Evolutionary conservation across 2,113 vertebrate species (phyloP).

Genomic region (Okapia johnstoni): DNA sequence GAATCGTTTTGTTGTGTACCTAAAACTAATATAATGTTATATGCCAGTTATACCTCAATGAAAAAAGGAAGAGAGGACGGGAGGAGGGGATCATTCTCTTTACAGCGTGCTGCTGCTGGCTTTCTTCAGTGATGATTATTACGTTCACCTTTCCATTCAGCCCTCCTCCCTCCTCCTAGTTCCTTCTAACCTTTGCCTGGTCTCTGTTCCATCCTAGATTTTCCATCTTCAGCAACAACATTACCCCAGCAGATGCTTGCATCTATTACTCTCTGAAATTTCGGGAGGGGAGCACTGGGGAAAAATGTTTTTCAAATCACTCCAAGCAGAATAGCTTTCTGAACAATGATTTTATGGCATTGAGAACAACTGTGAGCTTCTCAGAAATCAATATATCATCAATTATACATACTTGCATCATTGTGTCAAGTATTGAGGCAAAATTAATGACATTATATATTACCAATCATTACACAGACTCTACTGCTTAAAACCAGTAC

Average conservation of each 20-base stretch:
- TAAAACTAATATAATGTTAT: neutral
- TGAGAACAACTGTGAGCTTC: neutral
- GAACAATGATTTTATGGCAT: slow-evolving; percentile 3
- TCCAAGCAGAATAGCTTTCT: neutral
- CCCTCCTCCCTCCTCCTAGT: neutral
- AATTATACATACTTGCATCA: neutral
- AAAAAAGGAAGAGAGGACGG: neutral
- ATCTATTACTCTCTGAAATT: neutral
- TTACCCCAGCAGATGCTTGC: neutral
- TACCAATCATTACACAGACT: neutral
- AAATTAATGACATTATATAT: slow-evolving; percentile 7
- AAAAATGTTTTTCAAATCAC: neutral
- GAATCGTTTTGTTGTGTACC: neutral
- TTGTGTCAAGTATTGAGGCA: neutral
- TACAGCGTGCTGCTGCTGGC: neutral
- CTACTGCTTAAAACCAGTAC: neutral
- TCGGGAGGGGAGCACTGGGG: neutral
- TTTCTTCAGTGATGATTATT: neutral
- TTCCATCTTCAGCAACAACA: neutral
- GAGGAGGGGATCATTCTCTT: neutral
- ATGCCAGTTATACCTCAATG: neutral
- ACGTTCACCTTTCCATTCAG: neutral
- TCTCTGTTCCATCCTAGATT: neutral
- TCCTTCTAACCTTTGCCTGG: neutral
- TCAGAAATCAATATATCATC: neutral